Conservation (phyloP, 2,113 vertebrate genomes). For the Panurus biarmicus region DNA sequence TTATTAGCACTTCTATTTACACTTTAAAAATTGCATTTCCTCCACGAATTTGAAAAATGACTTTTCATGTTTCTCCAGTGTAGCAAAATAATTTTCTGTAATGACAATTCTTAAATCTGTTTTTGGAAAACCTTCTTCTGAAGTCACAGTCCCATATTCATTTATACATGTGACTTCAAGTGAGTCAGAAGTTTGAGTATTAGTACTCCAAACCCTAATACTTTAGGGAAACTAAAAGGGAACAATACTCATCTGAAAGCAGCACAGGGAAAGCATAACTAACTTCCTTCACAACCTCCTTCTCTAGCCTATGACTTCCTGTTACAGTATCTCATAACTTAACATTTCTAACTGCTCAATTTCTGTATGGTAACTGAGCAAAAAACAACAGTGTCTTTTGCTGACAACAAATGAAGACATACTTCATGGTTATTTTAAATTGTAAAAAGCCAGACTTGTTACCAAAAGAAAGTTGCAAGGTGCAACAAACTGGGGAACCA, state of each 20-base stretch:
- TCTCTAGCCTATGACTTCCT: not conserved
- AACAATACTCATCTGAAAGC: not conserved
- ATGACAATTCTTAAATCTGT: not conserved
- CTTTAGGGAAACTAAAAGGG: not conserved
- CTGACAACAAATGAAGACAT: not conserved
- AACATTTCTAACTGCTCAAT: not conserved
- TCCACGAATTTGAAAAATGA: not conserved
- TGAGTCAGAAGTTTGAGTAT: not conserved
- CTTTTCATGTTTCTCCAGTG: not conserved
- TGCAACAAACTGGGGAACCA: not conserved
- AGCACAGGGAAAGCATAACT: not conserved
- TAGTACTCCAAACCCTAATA: not conserved
- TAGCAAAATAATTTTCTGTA: not conserved
- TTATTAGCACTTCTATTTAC: not conserved
- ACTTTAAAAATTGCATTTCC: not conserved
- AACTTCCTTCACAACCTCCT: not conserved
- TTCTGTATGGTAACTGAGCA: not conserved
- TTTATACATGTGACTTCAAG: not conserved
- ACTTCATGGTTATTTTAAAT: not conserved
- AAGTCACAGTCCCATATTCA: not conserved
- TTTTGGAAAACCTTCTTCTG: not conserved
- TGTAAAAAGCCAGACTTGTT: not conserved
- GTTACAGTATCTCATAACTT: not conserved
- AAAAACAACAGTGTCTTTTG: not conserved
- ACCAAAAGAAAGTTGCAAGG: not conserved